phyloP scores from a whole-genome alignment of 2,888 invertebrate genomes.

The Alloscopus bannaensis region DNA sequence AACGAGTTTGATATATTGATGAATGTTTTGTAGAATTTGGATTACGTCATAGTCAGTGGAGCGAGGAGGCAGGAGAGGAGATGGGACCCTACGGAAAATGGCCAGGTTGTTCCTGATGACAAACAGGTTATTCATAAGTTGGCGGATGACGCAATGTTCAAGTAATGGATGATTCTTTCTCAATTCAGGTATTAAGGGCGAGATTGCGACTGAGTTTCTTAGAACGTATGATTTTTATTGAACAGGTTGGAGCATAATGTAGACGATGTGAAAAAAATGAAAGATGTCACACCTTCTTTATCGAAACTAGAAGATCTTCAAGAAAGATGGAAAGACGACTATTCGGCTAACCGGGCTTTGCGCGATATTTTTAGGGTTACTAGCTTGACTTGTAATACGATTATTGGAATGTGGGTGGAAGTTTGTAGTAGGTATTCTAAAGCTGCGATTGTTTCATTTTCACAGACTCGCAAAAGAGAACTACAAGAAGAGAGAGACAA shows the following conservation, averaged over 20 bases:
- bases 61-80: conserved; percentile 97
- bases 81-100: conserved; percentile 98
- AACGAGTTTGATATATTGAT: conserved; percentile 1
- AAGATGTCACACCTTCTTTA: conserved; percentile 84
- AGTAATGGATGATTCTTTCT: conserved; percentile 54
- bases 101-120: conserved; percentile 93
- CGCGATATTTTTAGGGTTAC: conserved; percentile 90
- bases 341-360: conserved; percentile 90
- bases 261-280: conserved; percentile 84
- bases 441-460: neutral
- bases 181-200: too few species aligned
- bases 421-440: neutral
- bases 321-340: conserved; percentile 93
- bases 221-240: too few species aligned
- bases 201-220: too few species aligned
- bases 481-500: conserved; percentile 82
- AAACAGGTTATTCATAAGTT: conserved; percentile 92
- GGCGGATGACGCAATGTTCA: conserved; percentile 97
- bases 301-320: conserved; percentile 86
- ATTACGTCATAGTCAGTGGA: conserved; percentile 96
- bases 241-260: conserved; percentile 94
- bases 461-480: conserved; percentile 84
- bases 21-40: conserved; percentile 86
- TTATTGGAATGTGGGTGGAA: neutral
- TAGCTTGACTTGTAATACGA: neutral